phyloP scores from a whole-genome alignment of 2,888 invertebrate species.

The Ophioninae sp. region DNA sequence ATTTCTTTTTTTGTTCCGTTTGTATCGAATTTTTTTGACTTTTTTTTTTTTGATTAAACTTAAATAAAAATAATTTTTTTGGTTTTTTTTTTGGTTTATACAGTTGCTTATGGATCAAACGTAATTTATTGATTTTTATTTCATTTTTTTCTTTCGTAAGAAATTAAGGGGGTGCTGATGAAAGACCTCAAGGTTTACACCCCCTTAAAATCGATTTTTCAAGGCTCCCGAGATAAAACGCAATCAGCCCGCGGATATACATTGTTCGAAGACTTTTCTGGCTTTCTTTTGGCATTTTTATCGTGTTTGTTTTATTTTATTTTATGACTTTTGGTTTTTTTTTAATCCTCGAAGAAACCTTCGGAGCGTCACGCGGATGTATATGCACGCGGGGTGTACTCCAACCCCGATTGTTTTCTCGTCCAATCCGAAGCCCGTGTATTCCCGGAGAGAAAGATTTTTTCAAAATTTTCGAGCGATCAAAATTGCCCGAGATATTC shows the following conservation, averaged over 20 bases:
- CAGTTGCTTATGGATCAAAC: too few relatives aligned
- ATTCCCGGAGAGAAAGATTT: too few relatives aligned
- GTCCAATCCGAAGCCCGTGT: too few relatives aligned
- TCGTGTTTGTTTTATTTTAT: neutral
- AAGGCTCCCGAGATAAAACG: conserved; percentile 43
- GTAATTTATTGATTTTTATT: neutral
- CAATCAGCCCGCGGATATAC: conserved; percentile 35
- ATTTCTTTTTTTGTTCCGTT: conserved; percentile 28
- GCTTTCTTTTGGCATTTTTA: conserved; percentile 32
- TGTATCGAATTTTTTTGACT: neutral
- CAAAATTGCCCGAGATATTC: too few relatives aligned
- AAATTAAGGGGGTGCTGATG: conserved; percentile 1
- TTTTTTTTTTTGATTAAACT: too few relatives aligned
- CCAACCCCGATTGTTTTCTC: too few relatives aligned
- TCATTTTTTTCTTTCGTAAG: conserved; percentile 2
- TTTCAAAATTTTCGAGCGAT: too few relatives aligned
- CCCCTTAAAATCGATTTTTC: conserved; percentile 32
- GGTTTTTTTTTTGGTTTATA: too few relatives aligned
- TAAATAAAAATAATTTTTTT: too few relatives aligned
- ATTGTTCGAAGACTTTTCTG: conserved; percentile 43
- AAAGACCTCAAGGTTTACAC: neutral
- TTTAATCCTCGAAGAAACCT: conserved; percentile 32
- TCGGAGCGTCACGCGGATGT: conserved; percentile 5
- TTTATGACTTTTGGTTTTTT: conserved; percentile 15
- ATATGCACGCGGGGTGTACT: neutral